Evolutionary conservation across 2,797 vertebrate species (phyloP).

Genomic region (Cossypha heuglini): DNA sequence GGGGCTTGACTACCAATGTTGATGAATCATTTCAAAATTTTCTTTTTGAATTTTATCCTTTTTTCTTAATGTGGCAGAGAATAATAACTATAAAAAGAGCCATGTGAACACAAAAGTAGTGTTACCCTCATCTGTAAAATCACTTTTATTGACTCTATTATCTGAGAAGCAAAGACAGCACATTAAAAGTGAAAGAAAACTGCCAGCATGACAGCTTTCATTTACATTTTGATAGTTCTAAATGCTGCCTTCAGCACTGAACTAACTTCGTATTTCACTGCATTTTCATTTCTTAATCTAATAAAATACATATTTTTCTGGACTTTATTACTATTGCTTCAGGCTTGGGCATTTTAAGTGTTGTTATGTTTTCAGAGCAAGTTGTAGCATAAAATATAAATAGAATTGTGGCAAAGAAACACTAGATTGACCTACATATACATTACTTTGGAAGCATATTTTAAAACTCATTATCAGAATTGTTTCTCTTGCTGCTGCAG

Average conservation of each 20-base stretch:
- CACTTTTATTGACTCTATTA: constrained; percentile 5
- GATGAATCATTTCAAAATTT: neutral
- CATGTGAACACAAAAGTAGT: neutral
- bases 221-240: constrained; percentile 48
- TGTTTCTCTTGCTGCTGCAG: neutral
- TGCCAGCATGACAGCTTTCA: constrained; percentile 53
- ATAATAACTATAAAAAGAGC: constrained; percentile 1
- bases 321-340: constrained; percentile 41
- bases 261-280: constrained; percentile 49
- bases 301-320: constrained; percentile 56
- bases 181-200: constrained; percentile 54
- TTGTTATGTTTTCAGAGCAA: constrained; percentile 32
- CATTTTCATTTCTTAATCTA: constrained; percentile 46
- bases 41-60: neutral
- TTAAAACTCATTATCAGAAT: constrained; percentile 50
- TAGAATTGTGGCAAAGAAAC: neutral
- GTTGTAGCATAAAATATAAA: constrained; percentile 36
- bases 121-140: constrained; percentile 24
- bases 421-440: constrained; percentile 33
- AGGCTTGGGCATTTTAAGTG: constrained; percentile 41
- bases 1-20: neutral
- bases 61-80: neutral
- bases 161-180: constrained; percentile 29
- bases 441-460: constrained; percentile 23
- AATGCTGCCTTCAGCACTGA: constrained; percentile 32